These are phyloP conservation scores for Hydriomena furcata DNA, from an alignment of 2,888 invertebrate genomes.

Conservation along the genomic window DNA sequence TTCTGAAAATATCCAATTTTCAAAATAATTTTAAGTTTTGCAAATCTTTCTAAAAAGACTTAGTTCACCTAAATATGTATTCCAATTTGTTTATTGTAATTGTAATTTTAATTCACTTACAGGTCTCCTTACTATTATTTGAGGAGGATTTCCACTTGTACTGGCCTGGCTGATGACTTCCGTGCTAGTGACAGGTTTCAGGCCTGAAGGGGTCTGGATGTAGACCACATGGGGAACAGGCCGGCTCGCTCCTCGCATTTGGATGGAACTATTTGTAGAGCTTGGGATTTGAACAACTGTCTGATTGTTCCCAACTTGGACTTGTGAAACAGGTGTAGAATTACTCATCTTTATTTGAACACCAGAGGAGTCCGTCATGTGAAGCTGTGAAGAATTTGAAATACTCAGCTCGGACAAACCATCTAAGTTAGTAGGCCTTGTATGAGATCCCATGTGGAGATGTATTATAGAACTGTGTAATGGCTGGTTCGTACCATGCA, in stretches of 20 bases:
- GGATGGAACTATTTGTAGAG: constrained; percentile 67
- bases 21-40: background rate
- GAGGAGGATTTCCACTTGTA: constrained; percentile 77
- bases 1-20: constrained; percentile 3
- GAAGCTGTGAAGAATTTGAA: constrained; percentile 64
- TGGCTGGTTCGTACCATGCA: constrained; percentile 63
- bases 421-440: constrained; percentile 61
- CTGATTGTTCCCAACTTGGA: constrained; percentile 65
- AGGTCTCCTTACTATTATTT: constrained; percentile 79
- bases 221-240: constrained; percentile 84
- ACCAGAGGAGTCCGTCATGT: constrained; percentile 59
- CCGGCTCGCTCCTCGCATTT: constrained; percentile 63
- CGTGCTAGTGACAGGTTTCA: constrained; percentile 74
- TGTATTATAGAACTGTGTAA: constrained; percentile 74
- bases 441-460: constrained; percentile 74
- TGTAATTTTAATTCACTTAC: constrained; percentile 64
- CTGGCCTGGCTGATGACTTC: constrained; percentile 77
- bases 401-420: constrained; percentile 62
- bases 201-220: constrained; percentile 81
- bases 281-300: constrained; percentile 70
- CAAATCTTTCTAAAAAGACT: background rate
- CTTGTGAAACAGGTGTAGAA: constrained; percentile 61
- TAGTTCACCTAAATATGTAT: constrained; percentile 3
- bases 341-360: constrained; percentile 68
- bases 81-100: constrained; percentile 24